phyloP scores from a whole-genome alignment of 2,888 invertebrate genomes.

The Nephrotoma appendiculata region DNA sequence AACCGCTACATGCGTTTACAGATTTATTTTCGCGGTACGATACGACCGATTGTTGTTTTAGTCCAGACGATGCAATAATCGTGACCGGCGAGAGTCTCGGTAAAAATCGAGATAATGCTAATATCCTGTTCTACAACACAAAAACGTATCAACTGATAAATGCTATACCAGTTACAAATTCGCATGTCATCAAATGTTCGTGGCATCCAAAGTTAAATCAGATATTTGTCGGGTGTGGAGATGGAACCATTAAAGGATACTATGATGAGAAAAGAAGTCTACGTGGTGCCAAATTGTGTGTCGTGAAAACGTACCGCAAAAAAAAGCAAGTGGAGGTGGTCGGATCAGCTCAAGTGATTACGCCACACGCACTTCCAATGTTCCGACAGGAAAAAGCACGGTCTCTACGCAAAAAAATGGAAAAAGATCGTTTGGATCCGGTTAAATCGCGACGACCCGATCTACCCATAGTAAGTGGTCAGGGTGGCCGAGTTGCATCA shows the following conservation, averaged over 20 bases:
- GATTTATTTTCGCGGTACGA: slow-evolving; percentile 73
- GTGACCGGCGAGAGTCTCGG: slow-evolving; percentile 76
- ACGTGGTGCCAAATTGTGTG: slow-evolving; percentile 82
- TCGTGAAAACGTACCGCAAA: slow-evolving; percentile 64
- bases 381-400: slow-evolving; percentile 85
- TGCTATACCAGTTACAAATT: slow-evolving; percentile 59
- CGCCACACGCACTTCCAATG: slow-evolving; percentile 89
- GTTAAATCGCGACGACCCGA: slow-evolving; percentile 71
- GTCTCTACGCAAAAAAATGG: slow-evolving; percentile 78
- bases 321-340: slow-evolving; percentile 74
- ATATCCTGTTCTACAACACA: slow-evolving; percentile 64
- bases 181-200: slow-evolving; percentile 71
- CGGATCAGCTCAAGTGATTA: slow-evolving; percentile 84
- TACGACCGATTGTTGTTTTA: slow-evolving; percentile 58
- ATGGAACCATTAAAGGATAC: slow-evolving; percentile 77
- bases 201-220: slow-evolving; percentile 99
- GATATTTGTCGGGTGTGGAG: slow-evolving; percentile 81
- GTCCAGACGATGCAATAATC: slow-evolving; percentile 82
- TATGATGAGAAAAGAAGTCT: slow-evolving; percentile 80
- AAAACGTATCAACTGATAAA: slow-evolving; percentile 59
- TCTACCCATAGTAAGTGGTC: slow-evolving; percentile 75
- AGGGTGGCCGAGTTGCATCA: slow-evolving; percentile 86
- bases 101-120: slow-evolving; percentile 47
- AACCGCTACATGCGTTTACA: slow-evolving; percentile 51
- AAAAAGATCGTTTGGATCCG: slow-evolving; percentile 79